Base-by-base conservation (phyloP, 2,113 vertebrate species). In the Grallaria varia region DNA sequence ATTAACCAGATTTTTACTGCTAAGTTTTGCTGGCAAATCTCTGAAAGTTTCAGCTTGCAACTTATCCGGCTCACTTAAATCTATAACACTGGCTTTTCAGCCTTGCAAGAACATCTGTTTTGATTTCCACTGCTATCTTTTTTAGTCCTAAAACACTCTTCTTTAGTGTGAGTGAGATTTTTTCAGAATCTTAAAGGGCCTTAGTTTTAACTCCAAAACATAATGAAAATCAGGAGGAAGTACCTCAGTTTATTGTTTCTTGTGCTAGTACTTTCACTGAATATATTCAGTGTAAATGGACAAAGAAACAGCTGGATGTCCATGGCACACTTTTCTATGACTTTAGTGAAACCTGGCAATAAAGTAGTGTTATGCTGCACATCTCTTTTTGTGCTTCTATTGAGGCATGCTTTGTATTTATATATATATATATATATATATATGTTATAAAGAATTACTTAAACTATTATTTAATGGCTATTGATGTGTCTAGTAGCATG, bases 1-100 rank as follows among this genome's bases (percentile, higher is more conserved):
- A 95, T 89, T 95, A 95, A 90, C 93, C 94, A 97, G 42, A 81
- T 90, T 95, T 96, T 90, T 93, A 78, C 59, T 92, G 73, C 79
- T 94, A 94, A 87, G 44, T 94, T 95, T 95, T 93, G 9, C 79
- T 94, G 88, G 85, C 76, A 96, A 92, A 96, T 90, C 79, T 91
- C 80, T 90, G 73, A 88, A 97, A 93, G 64, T 96, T 95, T 95
- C 72, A 88, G 79, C 88, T 80, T 86, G 92, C 72, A 95, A 77
- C 73, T 96, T 95, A 93, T 45, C 90, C 4, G 7, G 83, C 84
- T 95, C 83, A 75, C 56, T 94, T 93, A 88, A 94, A 89, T 84
- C 76, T 89, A 88, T 83, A 94, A 84, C 16, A 24, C 69, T 79
- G 90, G 78, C 87, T 96, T 97, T 94, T 33, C 87, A 75, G 79